Conservation (phyloP, 30 jellyfish, hydroid and myxozoan species). For the Aurelia sp. region DNA sequence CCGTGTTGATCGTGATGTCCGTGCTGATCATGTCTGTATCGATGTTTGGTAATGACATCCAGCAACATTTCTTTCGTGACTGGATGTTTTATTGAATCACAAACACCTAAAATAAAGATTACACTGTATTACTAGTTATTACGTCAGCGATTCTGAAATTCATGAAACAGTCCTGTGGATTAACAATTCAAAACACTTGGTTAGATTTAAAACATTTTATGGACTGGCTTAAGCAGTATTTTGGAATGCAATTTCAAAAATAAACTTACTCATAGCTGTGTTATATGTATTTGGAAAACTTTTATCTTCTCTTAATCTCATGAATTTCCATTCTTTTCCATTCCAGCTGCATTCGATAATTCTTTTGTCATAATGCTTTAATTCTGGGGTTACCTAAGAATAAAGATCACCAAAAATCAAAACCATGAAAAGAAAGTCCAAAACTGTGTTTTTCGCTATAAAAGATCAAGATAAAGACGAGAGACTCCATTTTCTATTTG, state of each 20-base stretch:
- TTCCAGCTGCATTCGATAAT: slow-evolving; percentile 95
- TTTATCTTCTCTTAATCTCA: slow-evolving; percentile 94
- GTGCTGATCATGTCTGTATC: slow-evolving; percentile 60
- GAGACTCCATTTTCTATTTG: neutral
- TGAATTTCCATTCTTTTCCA: slow-evolving; percentile 84
- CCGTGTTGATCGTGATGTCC: slow-evolving; percentile 3
- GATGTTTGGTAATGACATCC: slow-evolving; percentile 67
- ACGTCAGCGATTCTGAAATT: no score
- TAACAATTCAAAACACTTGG: no score
- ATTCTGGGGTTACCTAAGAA: slow-evolving; percentile 76
- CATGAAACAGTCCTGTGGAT: no score
- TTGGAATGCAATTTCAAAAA: neutral
- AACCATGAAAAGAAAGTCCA: neutral
- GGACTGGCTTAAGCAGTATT: no score
- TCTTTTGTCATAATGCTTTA: slow-evolving; percentile 83
- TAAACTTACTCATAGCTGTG: slow-evolving; percentile 86
- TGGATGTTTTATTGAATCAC: slow-evolving; percentile 91
- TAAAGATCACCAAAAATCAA: neutral
- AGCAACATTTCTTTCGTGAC: slow-evolving; percentile 86
- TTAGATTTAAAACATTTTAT: neutral
- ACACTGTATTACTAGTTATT: no score
- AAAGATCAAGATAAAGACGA: neutral
- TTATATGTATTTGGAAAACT: slow-evolving; percentile 87
- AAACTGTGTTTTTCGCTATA: neutral
- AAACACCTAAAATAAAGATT: slow-evolving; percentile 62